Conservation (phyloP, 2,797 vertebrate genomes). For the Bucorvus abyssinicus region DNA sequence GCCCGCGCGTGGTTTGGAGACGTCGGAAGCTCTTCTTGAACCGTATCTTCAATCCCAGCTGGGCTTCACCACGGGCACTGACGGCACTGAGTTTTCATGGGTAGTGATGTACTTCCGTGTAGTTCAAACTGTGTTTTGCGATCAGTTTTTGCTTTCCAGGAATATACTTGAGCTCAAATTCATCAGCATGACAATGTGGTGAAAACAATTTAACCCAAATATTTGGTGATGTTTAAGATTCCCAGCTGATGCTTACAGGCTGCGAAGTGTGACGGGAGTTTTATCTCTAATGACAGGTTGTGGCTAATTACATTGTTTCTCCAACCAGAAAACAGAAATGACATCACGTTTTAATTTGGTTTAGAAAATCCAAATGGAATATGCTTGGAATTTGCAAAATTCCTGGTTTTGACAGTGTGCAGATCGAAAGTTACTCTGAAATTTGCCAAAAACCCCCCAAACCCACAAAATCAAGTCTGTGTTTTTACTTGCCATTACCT, state of each 20-base stretch:
- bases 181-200: not conserved
- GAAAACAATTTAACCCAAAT: not conserved
- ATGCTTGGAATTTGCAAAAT: not conserved
- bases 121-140: not conserved
- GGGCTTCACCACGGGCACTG: accelerated
- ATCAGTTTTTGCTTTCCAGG: not conserved
- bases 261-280: not conserved
- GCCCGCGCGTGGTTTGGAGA: accelerated
- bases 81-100: not conserved
- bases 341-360: not conserved
- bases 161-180: not conserved
- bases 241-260: not conserved
- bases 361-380: not conserved
- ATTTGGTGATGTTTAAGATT: not conserved
- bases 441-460: not conserved
- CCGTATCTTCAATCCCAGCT: not conserved
- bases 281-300: not conserved
- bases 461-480: not conserved
- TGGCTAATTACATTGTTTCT: not conserved
- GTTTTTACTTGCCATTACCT: not conserved
- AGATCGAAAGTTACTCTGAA: not conserved
- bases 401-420: not conserved
- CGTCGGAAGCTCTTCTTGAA: not conserved
- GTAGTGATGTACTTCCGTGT: not conserved
- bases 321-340: not conserved